These are phyloP conservation scores for Pteropus rufus DNA, from an alignment of 2,797 vertebrate genomes.

Conservation along the genomic window DNA sequence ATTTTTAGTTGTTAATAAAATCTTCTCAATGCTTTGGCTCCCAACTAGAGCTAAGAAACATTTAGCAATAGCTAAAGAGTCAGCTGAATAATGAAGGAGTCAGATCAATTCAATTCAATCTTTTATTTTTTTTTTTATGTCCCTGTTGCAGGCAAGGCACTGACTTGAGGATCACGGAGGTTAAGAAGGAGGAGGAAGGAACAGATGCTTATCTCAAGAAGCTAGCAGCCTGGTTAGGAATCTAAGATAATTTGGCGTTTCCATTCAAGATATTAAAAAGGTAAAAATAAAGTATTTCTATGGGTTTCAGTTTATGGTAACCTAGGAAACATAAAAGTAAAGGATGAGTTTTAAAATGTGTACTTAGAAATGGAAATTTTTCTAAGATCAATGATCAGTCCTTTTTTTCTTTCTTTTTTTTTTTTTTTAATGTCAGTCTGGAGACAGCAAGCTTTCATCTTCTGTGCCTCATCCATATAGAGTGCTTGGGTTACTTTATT, in stretches of 20 bases:
- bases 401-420: too few relatives aligned
- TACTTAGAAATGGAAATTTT: not conserved
- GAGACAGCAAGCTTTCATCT: not conserved
- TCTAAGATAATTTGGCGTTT: not conserved
- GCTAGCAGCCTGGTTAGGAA: not conserved
- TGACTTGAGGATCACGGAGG: not conserved
- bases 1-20: conserved; percentile 13
- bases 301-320: not conserved
- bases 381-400: not conserved
- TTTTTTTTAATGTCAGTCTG: not conserved
- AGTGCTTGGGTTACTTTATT: not conserved
- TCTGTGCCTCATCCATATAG: not conserved
- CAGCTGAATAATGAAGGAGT: not conserved
- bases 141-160: not conserved
- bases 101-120: not conserved
- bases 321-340: conserved; percentile 27
- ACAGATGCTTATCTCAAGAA: not conserved
- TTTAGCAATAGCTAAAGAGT: not conserved
- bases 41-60: not conserved
- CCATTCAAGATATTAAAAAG: not conserved
- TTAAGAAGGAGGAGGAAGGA: not conserved
- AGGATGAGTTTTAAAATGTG: not conserved
- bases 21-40: not conserved
- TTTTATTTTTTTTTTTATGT: not conserved
- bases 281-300: not conserved